Percentiles rank a stretch among this genome's conserved stretches.
Conservation (phyloP, 2,888 invertebrate species). For the Cynaeus angustus region DNA sequence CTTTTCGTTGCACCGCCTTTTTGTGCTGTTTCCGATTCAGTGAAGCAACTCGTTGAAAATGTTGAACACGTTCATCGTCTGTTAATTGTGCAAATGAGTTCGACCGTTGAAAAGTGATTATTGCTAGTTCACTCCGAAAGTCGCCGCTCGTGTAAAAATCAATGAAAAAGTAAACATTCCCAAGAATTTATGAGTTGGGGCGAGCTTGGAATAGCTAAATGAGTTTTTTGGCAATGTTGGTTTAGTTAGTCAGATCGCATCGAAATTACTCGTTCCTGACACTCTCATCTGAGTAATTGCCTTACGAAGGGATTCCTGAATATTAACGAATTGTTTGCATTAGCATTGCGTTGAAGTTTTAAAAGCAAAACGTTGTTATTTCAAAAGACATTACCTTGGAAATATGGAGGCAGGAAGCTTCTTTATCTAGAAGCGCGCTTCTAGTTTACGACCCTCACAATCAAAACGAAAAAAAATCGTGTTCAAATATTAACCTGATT, state of each 20-base stretch:
- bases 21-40: too few relatives aligned
- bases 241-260: background rate
- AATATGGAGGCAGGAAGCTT: slow-evolving; percentile 1
- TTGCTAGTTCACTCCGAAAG: background rate
- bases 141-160: too few relatives aligned
- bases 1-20: too few relatives aligned
- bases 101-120: slow-evolving; percentile 23
- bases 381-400: background rate
- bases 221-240: background rate
- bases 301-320: slow-evolving; percentile 6
- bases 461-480: background rate
- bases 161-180: too few relatives aligned
- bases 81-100: slow-evolving; percentile 25
- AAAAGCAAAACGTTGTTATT: slow-evolving; percentile 29
- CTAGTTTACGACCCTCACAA: slow-evolving; percentile 23
- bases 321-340: slow-evolving; percentile 19
- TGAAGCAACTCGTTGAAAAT: slow-evolving; percentile 1
- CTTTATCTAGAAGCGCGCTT: slow-evolving; percentile 1
- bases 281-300: slow-evolving; percentile 7
- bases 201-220: too few relatives aligned
- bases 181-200: too few relatives aligned
- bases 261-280: background rate
- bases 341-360: slow-evolving; percentile 4
- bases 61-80: slow-evolving; percentile 22
- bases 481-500: too few relatives aligned